These are phyloP conservation scores for Lycodopsis pacificus DNA, from an alignment of 2,797 vertebrate genomes.

Conservation along the genomic window DNA sequence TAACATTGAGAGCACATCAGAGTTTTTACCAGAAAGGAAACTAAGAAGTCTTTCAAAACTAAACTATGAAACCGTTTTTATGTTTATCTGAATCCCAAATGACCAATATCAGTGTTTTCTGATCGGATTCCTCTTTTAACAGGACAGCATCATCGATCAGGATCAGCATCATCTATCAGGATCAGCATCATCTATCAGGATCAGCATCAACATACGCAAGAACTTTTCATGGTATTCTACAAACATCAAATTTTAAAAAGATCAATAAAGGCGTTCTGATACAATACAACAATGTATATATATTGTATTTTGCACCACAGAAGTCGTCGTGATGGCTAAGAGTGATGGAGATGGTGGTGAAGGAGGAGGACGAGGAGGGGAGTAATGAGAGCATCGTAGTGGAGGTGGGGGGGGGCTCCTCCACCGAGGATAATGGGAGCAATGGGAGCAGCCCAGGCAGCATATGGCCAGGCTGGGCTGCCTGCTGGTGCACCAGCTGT, in stretches of 20 bases:
- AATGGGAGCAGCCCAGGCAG: slow-evolving; percentile 90
- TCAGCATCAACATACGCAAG: not conserved
- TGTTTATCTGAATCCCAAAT: not conserved
- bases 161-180: not conserved
- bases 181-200: no score
- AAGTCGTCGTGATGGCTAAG: slow-evolving; percentile 4
- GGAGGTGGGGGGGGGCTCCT: slow-evolving; percentile 58
- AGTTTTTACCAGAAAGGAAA: not conserved
- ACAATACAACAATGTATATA: no score
- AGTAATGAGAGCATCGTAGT: slow-evolving; percentile 20
- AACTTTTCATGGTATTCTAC: not conserved
- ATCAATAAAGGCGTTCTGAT: not conserved
- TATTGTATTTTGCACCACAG: not conserved
- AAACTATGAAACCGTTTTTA: not conserved
- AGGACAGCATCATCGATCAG: no score
- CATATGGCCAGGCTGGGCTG: slow-evolving; percentile 92
- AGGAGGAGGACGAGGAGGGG: not conserved
- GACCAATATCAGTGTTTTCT: not conserved
- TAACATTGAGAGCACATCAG: not conserved
- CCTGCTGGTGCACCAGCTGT: slow-evolving; percentile 96
- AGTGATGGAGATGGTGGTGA: not conserved
- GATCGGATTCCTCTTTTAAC: not conserved
- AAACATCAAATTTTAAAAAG: not conserved
- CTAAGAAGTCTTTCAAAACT: not conserved
- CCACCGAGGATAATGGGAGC: slow-evolving; percentile 91